Conservation (phyloP, 2,113 vertebrate species). For the Paratilapia polleni region DNA sequence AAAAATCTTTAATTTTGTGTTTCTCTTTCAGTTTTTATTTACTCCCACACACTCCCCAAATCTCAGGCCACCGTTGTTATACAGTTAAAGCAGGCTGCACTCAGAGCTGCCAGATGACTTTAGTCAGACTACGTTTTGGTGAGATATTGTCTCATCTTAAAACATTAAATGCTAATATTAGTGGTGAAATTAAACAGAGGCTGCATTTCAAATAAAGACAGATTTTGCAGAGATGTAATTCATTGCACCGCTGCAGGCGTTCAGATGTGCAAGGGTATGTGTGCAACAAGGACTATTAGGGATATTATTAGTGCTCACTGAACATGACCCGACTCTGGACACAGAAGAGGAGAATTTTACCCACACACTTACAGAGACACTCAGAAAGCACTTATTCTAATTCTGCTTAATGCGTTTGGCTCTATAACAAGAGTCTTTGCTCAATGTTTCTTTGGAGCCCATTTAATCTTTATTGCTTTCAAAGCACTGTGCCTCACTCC, state of each 20-base stretch:
- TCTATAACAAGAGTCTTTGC: neutral
- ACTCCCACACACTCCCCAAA: constrained; percentile 87
- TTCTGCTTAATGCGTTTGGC: neutral
- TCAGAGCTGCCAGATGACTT: constrained; percentile 83
- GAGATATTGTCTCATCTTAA: constrained; percentile 42
- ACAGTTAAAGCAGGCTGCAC: constrained; percentile 87
- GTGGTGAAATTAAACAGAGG: neutral
- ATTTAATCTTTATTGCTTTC: constrained; percentile 41
- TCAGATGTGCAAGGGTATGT: constrained; percentile 88
- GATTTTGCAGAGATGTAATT: neutral
- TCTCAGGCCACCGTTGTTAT: constrained; percentile 88
- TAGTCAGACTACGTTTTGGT: constrained; percentile 93
- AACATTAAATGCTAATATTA: neutral
- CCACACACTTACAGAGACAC: constrained; percentile 86
- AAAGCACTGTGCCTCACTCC: constrained; percentile 61
- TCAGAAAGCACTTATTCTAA: constrained; percentile 81
- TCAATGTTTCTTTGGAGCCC: neutral
- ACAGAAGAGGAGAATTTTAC: constrained; percentile 86
- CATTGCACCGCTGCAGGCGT: constrained; percentile 42
- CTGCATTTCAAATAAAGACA: too few relatives aligned
- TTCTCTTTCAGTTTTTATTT: constrained; percentile 56
- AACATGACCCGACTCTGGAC: constrained; percentile 81
- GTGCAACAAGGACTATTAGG: constrained; percentile 88
- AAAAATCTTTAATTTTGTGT: neutral
- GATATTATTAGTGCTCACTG: constrained; percentile 87